Evolutionary conservation across 2,888 invertebrate species (phyloP).

Genomic region (Scaptomyza cyrtandrae): DNA sequence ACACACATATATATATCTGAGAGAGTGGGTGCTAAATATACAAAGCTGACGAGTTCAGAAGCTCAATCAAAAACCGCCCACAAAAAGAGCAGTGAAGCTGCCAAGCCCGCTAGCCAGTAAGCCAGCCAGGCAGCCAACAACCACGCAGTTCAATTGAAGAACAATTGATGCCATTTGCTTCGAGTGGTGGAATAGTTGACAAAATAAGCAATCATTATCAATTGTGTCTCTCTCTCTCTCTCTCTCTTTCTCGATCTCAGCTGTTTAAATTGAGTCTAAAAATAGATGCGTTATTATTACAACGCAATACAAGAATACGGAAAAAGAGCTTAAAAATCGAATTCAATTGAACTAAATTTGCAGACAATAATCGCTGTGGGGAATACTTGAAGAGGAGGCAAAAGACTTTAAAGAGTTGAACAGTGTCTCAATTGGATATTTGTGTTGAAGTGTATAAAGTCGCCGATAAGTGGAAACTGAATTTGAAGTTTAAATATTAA

Average conservation of each 20-base stretch:
- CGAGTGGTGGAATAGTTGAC: not conserved
- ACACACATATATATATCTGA: not conserved
- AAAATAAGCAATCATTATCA: slow-evolving; percentile 43
- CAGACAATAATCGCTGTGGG: slow-evolving; percentile 25
- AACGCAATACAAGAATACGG: slow-evolving; percentile 23
- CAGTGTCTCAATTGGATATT: slow-evolving; percentile 28
- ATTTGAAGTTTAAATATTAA: slow-evolving; percentile 1
- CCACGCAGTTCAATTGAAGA: slow-evolving; percentile 12
- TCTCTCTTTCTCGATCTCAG: slow-evolving; percentile 12
- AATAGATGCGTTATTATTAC: slow-evolving; percentile 51
- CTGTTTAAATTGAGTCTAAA: slow-evolving; percentile 76
- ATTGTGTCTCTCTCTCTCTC: slow-evolving; percentile 52
- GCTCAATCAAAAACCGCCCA: slow-evolving; percentile 55
- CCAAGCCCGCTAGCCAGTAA: too few relatives aligned
- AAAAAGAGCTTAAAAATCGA: slow-evolving; percentile 30
- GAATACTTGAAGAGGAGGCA: slow-evolving; percentile 28
- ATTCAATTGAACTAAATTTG: slow-evolving; percentile 79
- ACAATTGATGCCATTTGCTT: not conserved
- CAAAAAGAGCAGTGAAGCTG: slow-evolving; percentile 13
- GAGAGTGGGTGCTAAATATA: not conserved
- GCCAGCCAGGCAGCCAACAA: not conserved
- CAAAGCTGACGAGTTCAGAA: slow-evolving; percentile 18
- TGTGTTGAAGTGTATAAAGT: slow-evolving; percentile 16
- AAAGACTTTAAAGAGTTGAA: slow-evolving; percentile 30
- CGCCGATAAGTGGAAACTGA: slow-evolving; percentile 10